Conservation (phyloP, 1,140 invertebrate species). For the Latrodectus geometricus region DNA sequence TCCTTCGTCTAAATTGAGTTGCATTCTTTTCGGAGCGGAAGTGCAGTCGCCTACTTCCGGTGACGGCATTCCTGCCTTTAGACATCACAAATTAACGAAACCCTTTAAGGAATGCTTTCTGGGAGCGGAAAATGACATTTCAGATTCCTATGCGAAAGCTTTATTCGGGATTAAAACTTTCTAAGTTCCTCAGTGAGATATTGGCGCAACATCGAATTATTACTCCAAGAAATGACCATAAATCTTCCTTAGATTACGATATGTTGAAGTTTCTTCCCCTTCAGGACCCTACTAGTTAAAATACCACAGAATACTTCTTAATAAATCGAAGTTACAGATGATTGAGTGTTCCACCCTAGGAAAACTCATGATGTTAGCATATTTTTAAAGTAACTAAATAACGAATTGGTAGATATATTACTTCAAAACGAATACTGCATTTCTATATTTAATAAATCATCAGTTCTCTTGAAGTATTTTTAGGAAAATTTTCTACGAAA, state of each 20-base stretch:
- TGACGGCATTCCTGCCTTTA: constrained; percentile 32
- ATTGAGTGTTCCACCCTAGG: too few relatives aligned
- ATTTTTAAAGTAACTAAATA: too few relatives aligned
- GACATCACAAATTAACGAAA: constrained; percentile 48
- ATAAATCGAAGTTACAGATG: too few relatives aligned
- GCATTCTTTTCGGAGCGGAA: constrained; percentile 30
- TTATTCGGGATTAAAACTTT: constrained; percentile 36
- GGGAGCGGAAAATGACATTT: constrained; percentile 36
- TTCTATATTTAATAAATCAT: too few relatives aligned
- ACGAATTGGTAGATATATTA: too few relatives aligned
- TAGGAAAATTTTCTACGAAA: too few relatives aligned
- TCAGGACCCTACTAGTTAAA: too few relatives aligned
- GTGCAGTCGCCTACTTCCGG: constrained; percentile 22
- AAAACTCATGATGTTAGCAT: too few relatives aligned
- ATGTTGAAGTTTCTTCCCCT: too few relatives aligned
- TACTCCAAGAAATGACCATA: constrained; percentile 12
- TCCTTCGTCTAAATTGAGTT: constrained; percentile 22
- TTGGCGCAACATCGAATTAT: constrained; percentile 24
- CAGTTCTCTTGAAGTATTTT: too few relatives aligned
- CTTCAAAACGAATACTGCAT: too few relatives aligned
- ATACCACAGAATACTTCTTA: too few relatives aligned
- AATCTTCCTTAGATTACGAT: neutral
- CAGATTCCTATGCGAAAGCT: constrained; percentile 4
- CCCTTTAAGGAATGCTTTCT: constrained; percentile 39
- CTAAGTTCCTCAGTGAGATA: constrained; percentile 1